These are phyloP conservation scores for Albula goreensis DNA, from an alignment of 2,113 vertebrate genomes.

Conservation along the genomic window DNA sequence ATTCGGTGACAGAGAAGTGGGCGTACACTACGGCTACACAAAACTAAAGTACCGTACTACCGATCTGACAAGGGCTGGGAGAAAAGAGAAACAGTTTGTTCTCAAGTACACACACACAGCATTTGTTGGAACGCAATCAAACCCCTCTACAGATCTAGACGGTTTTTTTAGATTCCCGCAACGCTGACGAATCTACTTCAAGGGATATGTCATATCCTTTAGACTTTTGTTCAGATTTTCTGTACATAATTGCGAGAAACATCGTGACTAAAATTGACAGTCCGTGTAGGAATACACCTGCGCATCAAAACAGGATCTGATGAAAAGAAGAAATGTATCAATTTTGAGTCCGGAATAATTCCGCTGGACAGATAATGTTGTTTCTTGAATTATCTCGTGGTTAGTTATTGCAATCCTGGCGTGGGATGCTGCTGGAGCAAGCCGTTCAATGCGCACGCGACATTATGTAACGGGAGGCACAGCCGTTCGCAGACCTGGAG, in stretches of 20 bases:
- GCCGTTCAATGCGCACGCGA: not conserved
- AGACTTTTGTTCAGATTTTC: not conserved
- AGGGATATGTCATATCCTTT: too few species aligned
- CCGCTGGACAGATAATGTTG: constrained; percentile 28
- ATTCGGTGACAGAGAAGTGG: constrained; percentile 37
- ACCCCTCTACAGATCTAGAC: not conserved
- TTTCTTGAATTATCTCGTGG: constrained; percentile 27
- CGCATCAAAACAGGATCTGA: constrained; percentile 27
- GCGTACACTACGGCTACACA: constrained; percentile 37
- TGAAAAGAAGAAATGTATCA: constrained; percentile 32
- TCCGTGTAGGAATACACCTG: not conserved
- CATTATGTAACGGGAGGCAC: not conserved
- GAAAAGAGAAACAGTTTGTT: not conserved
- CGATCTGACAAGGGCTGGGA: constrained; percentile 9
- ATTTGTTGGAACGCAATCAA: not conserved
- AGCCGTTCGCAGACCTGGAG: not conserved
- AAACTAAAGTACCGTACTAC: constrained; percentile 32
- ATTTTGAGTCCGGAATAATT: constrained; percentile 31
- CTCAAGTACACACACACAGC: not conserved
- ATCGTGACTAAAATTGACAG: not conserved
- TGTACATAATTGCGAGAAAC: not conserved
- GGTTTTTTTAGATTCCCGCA: not conserved
- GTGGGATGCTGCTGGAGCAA: not conserved
- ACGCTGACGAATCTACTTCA: not conserved
- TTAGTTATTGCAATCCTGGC: constrained; percentile 13